These are phyloP conservation scores for Drosophila ercepeae DNA, from an alignment of 1,140 invertebrate species.

Conservation along the genomic window DNA sequence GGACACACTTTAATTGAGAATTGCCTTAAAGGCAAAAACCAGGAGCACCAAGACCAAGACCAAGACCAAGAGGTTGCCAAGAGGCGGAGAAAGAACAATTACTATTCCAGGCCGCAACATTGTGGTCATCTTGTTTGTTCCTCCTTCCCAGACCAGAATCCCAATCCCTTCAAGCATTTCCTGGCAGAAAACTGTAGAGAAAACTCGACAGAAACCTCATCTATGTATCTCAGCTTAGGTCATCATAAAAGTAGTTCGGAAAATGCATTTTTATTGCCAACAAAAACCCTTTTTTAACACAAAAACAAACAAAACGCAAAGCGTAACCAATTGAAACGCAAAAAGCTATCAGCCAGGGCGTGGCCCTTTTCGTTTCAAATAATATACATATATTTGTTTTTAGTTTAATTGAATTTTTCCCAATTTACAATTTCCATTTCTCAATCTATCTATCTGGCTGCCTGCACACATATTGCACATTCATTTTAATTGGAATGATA, in stretches of 20 bases:
- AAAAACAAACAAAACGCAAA: background rate
- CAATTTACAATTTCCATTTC: conserved; percentile 13
- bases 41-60: no score
- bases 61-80: background rate
- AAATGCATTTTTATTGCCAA: conserved; percentile 21
- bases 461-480: conserved; percentile 7
- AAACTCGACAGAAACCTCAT: conserved; percentile 10
- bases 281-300: background rate
- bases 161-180: background rate
- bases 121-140: conserved; percentile 36
- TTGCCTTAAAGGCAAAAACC: conserved; percentile 5
- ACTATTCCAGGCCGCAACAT: conserved; percentile 27
- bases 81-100: conserved; percentile 6
- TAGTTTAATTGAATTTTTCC: conserved; percentile 46
- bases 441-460: background rate
- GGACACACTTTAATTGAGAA: background rate
- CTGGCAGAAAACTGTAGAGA: conserved; percentile 1
- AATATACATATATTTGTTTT: conserved; percentile 14
- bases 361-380: conserved; percentile 15
- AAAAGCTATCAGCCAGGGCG: no score
- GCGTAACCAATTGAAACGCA: background rate
- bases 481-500: conserved; percentile 40
- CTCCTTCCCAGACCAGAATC: background rate
- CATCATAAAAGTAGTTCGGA: conserved; percentile 11
- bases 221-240: conserved; percentile 8